These are phyloP conservation scores for Diplazon laetatorius DNA, from an alignment of 2,888 invertebrate genomes.

Conservation along the genomic window DNA sequence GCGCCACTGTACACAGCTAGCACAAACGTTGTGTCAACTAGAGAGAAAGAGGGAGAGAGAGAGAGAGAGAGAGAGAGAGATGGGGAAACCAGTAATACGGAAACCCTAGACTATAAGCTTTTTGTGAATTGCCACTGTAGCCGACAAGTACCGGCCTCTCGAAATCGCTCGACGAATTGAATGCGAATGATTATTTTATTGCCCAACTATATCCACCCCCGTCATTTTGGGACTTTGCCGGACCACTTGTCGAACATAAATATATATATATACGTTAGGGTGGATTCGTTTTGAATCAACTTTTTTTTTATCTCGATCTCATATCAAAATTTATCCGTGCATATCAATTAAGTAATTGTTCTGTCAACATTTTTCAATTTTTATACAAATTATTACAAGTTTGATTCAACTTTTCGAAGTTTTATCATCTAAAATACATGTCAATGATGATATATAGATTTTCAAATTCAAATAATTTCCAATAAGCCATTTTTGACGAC, in stretches of 20 bases:
- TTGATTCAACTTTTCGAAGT: too few species aligned
- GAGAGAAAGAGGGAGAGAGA: not conserved
- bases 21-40: not conserved
- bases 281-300: too few species aligned
- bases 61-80: conserved; percentile 27
- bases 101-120: conserved; percentile 62
- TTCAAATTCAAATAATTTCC: too few species aligned
- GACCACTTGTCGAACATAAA: not conserved
- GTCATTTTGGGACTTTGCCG: conserved; percentile 51
- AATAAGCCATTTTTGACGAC: too few species aligned
- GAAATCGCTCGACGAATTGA: conserved; percentile 57
- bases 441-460: too few species aligned
- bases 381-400: too few species aligned
- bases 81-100: conserved; percentile 47
- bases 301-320: too few species aligned
- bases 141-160: conserved; percentile 22
- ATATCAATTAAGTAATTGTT: too few species aligned
- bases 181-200: conserved; percentile 63
- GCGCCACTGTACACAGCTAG: conserved; percentile 30
- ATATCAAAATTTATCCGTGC: too few species aligned
- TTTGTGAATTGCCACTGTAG: conserved; percentile 60
- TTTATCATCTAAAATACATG: too few species aligned
- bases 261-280: too few species aligned
- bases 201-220: conserved; percentile 40
- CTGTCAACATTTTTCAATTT: too few species aligned